Base-by-base conservation (phyloP, 2,113 vertebrate genomes). In the Pitta sordida region DNA sequence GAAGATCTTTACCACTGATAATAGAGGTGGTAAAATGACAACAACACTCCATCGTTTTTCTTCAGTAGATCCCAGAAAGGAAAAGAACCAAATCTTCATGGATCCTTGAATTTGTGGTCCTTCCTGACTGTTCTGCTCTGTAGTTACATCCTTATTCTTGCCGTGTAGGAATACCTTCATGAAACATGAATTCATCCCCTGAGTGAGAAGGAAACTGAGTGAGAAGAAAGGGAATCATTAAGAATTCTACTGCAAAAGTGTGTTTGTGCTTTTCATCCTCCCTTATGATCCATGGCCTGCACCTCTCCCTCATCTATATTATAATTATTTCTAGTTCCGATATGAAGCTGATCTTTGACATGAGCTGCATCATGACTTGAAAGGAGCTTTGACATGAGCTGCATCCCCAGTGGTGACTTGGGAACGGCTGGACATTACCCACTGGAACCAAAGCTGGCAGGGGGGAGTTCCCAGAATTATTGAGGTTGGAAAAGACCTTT, bases 381-480 rank as follows among this genome's bases (percentile, higher is more conserved):
- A 32, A 18, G 1, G 8, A 62, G 8, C 30, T 41, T 23, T 92
- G 62, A 2, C 24, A 7, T 2, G 55, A 82, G 48, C 52, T 76
- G 76, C 39, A 20, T 11, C 24, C 7, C 9, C 46, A 55, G 1
- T 4, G 4, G 4, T 4, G 23, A 23, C 3, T 2, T 43, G 18
- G 48, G 53, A 63, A 2, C 41, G 64, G 64, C 12, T 3, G 71
- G 32, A 12, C 34, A 15, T 3, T 24, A 51, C 11, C 37, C 13
- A 0, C 2, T n/a, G 73, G 52, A 64, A 19, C 8, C 15, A 43
- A 26, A 55, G 53, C 44, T 84, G 24, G 7, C 53, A 55, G 32
- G 21, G 32, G 18, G 29, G 19, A 41, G 27, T 30, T 65, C 21
- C 21, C 21, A 12, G 37, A n/a, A 36, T 48, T 18, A 3, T 0